phyloP scores from a whole-genome alignment of 2,797 vertebrate species.

The Capromys pilorides region DNA sequence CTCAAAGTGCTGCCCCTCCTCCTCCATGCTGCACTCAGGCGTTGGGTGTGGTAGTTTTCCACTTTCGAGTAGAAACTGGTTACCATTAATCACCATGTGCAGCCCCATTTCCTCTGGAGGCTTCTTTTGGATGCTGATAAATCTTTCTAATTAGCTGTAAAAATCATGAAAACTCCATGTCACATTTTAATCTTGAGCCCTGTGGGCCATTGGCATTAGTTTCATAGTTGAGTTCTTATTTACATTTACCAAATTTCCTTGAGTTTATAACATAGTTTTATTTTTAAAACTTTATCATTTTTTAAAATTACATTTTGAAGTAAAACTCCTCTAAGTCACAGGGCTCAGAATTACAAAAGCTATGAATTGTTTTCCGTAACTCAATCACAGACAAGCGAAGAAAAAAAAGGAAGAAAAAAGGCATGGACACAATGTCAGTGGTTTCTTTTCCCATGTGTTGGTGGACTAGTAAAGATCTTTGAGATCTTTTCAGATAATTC shows the following conservation, averaged over 20 bases:
- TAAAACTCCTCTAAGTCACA: conserved; percentile 76
- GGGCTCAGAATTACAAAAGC: conserved; percentile 75
- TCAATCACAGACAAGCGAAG: conserved; percentile 76
- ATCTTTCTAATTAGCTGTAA: conserved; percentile 86
- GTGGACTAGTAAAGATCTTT: conserved; percentile 80
- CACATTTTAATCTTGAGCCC: conserved; percentile 84
- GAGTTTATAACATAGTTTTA: conserved; percentile 76
- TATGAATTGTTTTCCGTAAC: conserved; percentile 81
- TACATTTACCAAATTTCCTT: conserved; percentile 82
- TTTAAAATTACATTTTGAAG: conserved; percentile 71
- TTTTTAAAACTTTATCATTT: neutral
- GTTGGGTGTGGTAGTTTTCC: conserved; percentile 76
- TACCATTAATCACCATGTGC: conserved; percentile 76
- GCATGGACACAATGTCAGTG: conserved; percentile 65
- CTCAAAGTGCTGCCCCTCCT: neutral
- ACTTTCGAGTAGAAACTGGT: conserved; percentile 78
- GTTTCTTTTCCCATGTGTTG: conserved; percentile 74
- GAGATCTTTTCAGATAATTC: conserved; percentile 83
- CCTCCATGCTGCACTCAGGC: neutral
- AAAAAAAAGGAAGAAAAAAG: conserved; percentile 72
- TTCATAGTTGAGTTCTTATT: conserved; percentile 80
- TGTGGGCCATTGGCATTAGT: conserved; percentile 78
- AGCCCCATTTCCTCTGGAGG: conserved; percentile 64
- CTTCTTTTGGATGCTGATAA: conserved; percentile 79
- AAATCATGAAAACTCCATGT: conserved; percentile 82